phyloP scores from a whole-genome alignment of 2,113 vertebrate genomes.

The Bostrychus sinensis region DNA sequence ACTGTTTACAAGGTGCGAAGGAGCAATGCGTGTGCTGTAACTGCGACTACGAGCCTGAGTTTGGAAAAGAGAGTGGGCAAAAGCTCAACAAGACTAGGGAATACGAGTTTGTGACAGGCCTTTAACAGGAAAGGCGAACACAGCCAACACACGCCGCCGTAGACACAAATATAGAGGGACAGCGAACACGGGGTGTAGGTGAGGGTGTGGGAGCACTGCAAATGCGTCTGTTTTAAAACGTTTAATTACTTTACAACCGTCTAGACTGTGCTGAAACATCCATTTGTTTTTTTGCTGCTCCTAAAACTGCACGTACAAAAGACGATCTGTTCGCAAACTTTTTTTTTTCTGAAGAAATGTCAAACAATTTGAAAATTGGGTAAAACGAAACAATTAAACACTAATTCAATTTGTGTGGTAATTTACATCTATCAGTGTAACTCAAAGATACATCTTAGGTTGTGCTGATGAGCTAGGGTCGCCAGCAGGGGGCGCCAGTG shows the following conservation, averaged over 20 bases:
- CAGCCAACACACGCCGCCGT: slow-evolving; percentile 15
- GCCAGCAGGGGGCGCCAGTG: slow-evolving; percentile 90
- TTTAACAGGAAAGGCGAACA: not conserved
- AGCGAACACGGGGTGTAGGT: slow-evolving; percentile 53
- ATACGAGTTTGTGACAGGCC: slow-evolving; percentile 18
- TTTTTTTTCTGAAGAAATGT: too few species aligned
- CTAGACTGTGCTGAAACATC: slow-evolving; percentile 86
- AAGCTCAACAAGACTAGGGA: slow-evolving; percentile 26
- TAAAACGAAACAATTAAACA: slow-evolving; percentile 3
- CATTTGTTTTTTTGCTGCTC: slow-evolving; percentile 86
- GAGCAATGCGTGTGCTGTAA: slow-evolving; percentile 45
- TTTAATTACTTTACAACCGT: slow-evolving; percentile 97
- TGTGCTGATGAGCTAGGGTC: not conserved
- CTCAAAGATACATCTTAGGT: too few species aligned
- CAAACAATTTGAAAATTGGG: too few species aligned
- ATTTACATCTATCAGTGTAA: too few species aligned
- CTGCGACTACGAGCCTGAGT: slow-evolving; percentile 38
- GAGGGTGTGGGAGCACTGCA: slow-evolving; percentile 52
- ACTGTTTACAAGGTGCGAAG: slow-evolving; percentile 93
- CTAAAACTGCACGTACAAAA: too few species aligned
- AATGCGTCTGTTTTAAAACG: slow-evolving; percentile 89
- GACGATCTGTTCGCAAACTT: too few species aligned
- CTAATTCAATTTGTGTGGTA: not conserved
- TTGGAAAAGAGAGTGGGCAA: slow-evolving; percentile 21
- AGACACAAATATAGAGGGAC: slow-evolving; percentile 15